Base-by-base conservation (phyloP, 2,888 invertebrate species). In the Drosophila recens region DNA sequence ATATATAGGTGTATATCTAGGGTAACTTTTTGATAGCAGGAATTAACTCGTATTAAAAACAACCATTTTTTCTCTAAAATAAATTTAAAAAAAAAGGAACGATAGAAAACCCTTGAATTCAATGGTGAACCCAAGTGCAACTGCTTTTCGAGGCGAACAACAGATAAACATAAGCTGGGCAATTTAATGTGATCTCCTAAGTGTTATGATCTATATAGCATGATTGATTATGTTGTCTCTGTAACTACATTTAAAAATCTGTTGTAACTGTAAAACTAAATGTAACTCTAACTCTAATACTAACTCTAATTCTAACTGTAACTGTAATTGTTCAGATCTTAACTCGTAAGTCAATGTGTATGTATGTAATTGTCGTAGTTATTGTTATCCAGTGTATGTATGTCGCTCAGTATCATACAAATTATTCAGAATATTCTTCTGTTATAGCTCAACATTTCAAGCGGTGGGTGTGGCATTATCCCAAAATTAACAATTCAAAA, bases 161-260 rank as follows among this genome's bases (percentile, higher is more conserved):
- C 20, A 49, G 51, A 46, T 65, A 23, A 23, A 23, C 23, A 17
- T 23, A 58, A 45, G 65, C 65, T 65, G 77, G 45, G 45, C 69
- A 78, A 68, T 75, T 72, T 54, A 66, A 82, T 80, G 76, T 79
- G 80, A 82, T 69, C 72, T 75, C 43, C 69, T 40, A 63, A 54
- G 38, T 57, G 75, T 61, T 75, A 72, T 58, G 61, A 75, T 64
- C 56, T 72, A 49, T 34, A 42, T 42, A 61, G 42, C 36, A 48
- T 46, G 23, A 49, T 38, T 45, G 38, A 64, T 56, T 70, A 57
- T 65, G 52, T 71, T 69, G 45, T 65, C 33, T 27, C 33, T 51
- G 13, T 51, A 51, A 51, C 34, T 51, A 20, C 34, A 6, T 5
- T 1, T 34, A 13, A 8, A 51, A 49, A 30, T 42, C 57, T 76